A percentile compares a stretch with the other conserved stretches of the same genome.
Conservation (phyloP, 2,797 vertebrate genomes). For the Pseudochromis fuscus region DNA sequence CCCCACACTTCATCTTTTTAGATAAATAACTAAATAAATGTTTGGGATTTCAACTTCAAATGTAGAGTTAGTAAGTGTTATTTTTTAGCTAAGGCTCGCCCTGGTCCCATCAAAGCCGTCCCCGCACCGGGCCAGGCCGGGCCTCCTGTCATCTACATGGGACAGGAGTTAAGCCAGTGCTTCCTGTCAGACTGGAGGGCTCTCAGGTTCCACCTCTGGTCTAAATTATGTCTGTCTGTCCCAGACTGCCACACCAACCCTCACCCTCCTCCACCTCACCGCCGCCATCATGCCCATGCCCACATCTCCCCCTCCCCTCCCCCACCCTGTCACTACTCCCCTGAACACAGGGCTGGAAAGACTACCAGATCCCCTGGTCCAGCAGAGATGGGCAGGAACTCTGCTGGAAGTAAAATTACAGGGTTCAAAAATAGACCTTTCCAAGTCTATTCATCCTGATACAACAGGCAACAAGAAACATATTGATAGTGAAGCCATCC, state of each 20-base stretch:
- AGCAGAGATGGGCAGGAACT: slow-evolving; percentile 2
- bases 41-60: too few relatives aligned
- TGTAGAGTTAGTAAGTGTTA: too few relatives aligned
- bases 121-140: slow-evolving; percentile 40
- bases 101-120: slow-evolving; percentile 56
- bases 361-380: slow-evolving; percentile 44
- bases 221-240: slow-evolving; percentile 80
- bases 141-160: slow-evolving; percentile 74
- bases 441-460: slow-evolving; percentile 3
- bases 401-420: slow-evolving; percentile 31
- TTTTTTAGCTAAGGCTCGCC: slow-evolving; percentile 14
- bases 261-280: slow-evolving; percentile 10
- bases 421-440: slow-evolving; percentile 23
- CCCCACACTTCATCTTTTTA: too few relatives aligned
- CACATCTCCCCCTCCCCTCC: slow-evolving; percentile 29
- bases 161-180: slow-evolving; percentile 81
- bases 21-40: too few relatives aligned
- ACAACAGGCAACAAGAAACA: background rate
- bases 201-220: slow-evolving; percentile 83
- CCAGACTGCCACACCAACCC: slow-evolving; percentile 64
- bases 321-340: slow-evolving; percentile 45
- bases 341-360: slow-evolving; percentile 28
- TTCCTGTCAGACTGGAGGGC: slow-evolving; percentile 81
- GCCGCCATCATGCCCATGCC: slow-evolving; percentile 47
- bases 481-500: background rate